Evolutionary conservation across 2,797 vertebrate genomes (phyloP), one percentile per base, ranked within the genome.

Genomic region (Cephalopachus bancanus): DNA sequence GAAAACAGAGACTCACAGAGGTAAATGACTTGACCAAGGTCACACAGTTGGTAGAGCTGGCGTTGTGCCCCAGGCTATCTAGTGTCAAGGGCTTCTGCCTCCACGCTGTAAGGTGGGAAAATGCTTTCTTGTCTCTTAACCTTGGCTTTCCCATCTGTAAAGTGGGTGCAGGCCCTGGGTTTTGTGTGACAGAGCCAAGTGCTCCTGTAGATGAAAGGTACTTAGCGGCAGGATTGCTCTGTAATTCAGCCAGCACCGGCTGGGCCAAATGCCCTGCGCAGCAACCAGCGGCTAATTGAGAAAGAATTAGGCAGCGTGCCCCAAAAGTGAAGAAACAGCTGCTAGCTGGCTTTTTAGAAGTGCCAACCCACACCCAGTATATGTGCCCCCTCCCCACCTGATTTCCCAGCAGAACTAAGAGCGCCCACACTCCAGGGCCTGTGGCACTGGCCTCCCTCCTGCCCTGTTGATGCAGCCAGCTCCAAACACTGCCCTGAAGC

Each of bases 231-330:
- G 71, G 33, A 24, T 26, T 7, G 91, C 96, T 97, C 96, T 96
- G 93, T 95, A 94, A 76, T n/a, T 10, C 53, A 65, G 97, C 97
- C 96, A 97, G 91, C 49, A 5, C 51, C 60, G 28, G 94, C 89
- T 14, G 59, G 76, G 96, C 96, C 93, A 90, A 85, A 16, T 7
- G 57, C 96, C 91, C 91, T 4, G 59, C 16, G 1, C 75, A 9
- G 83, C 80, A 4, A 79, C 93, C 67, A 53, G 91, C 10, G 44
- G 94, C 97, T 96, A 62, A 44, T 76, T 97, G 96, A 91, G 95
- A 95, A 97, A 96, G 96, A 94, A 78, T 75, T 89, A 79, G 95
- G 98, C 96, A 85, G 93, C 0, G 44, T 89, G 64, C 97, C 97
- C 95, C 72, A 19, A 55, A 65, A 76, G 79, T 94, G 95, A 97